Evolutionary conservation across 2,113 vertebrate species (phyloP).

Genomic region (Ariopsis seemanni): DNA sequence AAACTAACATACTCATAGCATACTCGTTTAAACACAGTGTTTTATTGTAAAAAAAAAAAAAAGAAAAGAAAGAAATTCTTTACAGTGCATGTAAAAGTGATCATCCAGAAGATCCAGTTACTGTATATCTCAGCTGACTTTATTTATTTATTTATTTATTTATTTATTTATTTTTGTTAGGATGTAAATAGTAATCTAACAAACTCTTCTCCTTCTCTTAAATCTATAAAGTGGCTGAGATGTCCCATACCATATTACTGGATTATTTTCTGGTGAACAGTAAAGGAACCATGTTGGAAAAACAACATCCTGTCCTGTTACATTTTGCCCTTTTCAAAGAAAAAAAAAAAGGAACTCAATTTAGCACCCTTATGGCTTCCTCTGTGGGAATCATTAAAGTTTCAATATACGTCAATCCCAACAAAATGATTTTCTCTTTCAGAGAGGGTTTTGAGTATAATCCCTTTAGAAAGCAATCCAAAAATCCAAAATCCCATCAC

Average conservation of each 20-base stretch:
- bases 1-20: neutral
- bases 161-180: neutral
- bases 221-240: neutral
- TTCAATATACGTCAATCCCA: neutral
- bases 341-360: neutral
- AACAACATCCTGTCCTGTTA: no score
- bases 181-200: neutral
- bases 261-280: neutral
- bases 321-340: neutral
- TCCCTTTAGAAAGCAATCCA: neutral
- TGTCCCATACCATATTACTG: neutral
- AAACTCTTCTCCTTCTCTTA: neutral
- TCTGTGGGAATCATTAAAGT: neutral
- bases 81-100: neutral
- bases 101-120: neutral
- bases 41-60: neutral
- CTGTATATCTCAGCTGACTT: neutral
- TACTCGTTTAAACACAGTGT: neutral
- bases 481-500: neutral
- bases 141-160: neutral
- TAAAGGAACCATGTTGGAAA: neutral
- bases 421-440: neutral
- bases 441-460: neutral
- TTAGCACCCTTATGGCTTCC: neutral
- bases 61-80: neutral